A percentile compares a stretch with the other conserved stretches of the same genome.
These are phyloP conservation scores for Halictus rubicundus DNA, from an alignment of 1,140 invertebrate genomes.

Conservation along the genomic window DNA sequence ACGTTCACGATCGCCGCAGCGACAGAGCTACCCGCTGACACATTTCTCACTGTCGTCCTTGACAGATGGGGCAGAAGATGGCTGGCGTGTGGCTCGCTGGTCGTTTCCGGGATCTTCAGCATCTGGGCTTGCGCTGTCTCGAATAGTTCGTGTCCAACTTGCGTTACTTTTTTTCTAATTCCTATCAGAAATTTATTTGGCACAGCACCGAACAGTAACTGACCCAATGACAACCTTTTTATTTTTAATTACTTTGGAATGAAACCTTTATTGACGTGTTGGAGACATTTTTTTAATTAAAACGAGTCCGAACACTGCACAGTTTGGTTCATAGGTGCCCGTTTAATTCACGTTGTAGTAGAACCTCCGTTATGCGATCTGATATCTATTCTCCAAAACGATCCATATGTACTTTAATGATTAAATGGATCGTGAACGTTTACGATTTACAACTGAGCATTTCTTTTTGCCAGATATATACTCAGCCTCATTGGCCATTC, in stretches of 20 bases:
- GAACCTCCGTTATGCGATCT: too few relatives aligned
- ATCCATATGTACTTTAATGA: too few relatives aligned
- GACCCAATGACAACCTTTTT: too few relatives aligned
- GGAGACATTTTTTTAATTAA: too few relatives aligned
- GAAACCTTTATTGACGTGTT: too few relatives aligned
- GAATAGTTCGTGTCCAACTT: conserved; percentile 80
- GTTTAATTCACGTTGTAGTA: too few relatives aligned
- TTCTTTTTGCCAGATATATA: conserved; percentile 82
- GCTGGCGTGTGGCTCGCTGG: conserved; percentile 90
- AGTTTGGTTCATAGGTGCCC: too few relatives aligned
- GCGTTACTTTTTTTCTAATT: not conserved
- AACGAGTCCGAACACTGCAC: too few relatives aligned
- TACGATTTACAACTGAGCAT: not conserved
- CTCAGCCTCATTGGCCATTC: conserved; percentile 87
- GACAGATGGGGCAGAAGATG: conserved; percentile 92
- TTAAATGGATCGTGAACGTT: too few relatives aligned
- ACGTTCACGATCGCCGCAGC: conserved; percentile 92
- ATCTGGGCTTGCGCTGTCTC: conserved; percentile 87
- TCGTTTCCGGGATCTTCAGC: conserved; percentile 90
- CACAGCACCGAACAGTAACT: too few relatives aligned
- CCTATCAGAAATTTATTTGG: not conserved
- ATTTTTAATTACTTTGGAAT: too few relatives aligned
- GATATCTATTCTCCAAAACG: too few relatives aligned
- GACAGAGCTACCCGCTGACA: conserved; percentile 91
- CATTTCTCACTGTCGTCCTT: conserved; percentile 88